Evolutionary conservation across 2,797 vertebrate genomes (phyloP), one percentile per base, ranked within the genome.

Genomic region (Hipposideros larvatus): DNA sequence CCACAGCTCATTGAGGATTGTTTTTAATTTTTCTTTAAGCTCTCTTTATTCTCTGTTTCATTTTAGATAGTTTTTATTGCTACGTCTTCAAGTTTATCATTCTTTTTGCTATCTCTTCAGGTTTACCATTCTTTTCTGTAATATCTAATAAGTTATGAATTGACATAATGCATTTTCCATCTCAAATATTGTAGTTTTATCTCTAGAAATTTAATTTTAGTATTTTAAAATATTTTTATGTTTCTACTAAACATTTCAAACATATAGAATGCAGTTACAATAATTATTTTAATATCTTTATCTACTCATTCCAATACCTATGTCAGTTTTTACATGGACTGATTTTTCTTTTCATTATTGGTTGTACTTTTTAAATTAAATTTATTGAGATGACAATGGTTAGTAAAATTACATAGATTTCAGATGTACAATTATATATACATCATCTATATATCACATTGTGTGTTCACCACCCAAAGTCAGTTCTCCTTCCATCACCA

Each of bases 11-110:
- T 2, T 66, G 37, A 51, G 57, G 13, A 21, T 77, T 73, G 11
- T 46, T 83, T 61, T 92, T 90, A 59, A 68, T 79, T 22, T 83
- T 90, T 89, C 26, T 80, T 16, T 51, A 87, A 82, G 48, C 80
- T 71, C 2, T 65, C 0, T 75, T 77, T 70, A 1, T 61, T 31
- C 4, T 77, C 3, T 75, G 16, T 57, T 59, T 51, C 11, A 83
- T 73, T 91, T 89, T 85, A 59, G 16, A 83, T 59, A 87, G 15
- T 55, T 92, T 73, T 89, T 74, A 66, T 92, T 84, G 15, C 31
- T 77, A 21, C 41, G 18, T 65, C 16, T 83, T 73, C 11, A 65
- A 57, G 43, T 84, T 91, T 84, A 71, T 11, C 65, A 31, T 41
- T 83, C 4, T 79, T 66, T 21, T 74, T 37, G 37, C 37, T 37